Evolutionary conservation across 2,797 vertebrate species (phyloP), one percentile per base, ranked within the genome.

Genomic region (Premnoplex brunnescens): DNA sequence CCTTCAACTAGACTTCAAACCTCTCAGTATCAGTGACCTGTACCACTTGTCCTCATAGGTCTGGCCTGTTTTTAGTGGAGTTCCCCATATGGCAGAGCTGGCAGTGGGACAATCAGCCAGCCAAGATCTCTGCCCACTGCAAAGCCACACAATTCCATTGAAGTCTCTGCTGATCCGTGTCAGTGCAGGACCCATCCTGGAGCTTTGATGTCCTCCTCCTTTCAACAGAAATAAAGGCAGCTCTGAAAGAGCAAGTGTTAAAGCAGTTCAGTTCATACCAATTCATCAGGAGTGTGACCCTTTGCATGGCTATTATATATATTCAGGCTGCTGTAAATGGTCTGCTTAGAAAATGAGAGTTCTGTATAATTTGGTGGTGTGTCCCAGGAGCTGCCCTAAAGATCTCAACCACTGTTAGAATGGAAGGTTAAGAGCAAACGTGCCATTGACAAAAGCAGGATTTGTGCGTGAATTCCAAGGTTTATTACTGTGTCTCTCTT

Each of bases 91-190:
- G 48, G 84, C 14, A 14, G 36, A 54, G 66, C 22, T 71, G 23
- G 60, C 86, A 32, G 41, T 6, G 78, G 81, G 68, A 68, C 52
- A 63, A 67, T 68, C 32, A 77, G 41, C 41, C 28, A 62, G 84
- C 18, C 51, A 62, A 66, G 55, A 60, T 54, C 80, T 86, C 83
- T 76, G 49, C 54, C 59, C 49, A 26, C 73, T 95, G 46, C 90
- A 94, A 69, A 75, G 75, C 76, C 89, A 72, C 58, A 26, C 26
- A 43, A 49, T 85, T 83, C 79, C 76, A 55, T 91, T 95, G 83
- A 72, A 91, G 82, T 90, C 82, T 43, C 37, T 23, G 27, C 56
- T 54, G 81, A 85, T 95, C 92, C 62, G 22, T 92, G 20, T 63
- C 68, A 43, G 46, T 36, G 46, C 66, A 77, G 30, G n/a, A 64